These are phyloP conservation scores for Orchestes rusci DNA, from an alignment of 2,888 invertebrate genomes.

Conservation along the genomic window DNA sequence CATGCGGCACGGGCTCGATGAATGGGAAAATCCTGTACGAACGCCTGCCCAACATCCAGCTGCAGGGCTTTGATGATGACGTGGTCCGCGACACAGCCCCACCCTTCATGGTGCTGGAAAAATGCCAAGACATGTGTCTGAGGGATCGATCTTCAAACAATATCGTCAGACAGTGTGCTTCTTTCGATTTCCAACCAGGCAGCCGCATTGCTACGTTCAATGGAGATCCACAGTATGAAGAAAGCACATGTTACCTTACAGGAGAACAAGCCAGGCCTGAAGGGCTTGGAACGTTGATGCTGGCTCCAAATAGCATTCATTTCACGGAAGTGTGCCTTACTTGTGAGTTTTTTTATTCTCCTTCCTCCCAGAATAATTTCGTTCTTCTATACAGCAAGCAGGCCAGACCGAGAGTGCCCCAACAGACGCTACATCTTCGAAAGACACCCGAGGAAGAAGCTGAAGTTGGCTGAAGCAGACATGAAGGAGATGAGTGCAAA, in stretches of 20 bases:
- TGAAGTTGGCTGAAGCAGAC: conserved; percentile 73
- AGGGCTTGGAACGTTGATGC: conserved; percentile 81
- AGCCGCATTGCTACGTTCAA: conserved; percentile 77
- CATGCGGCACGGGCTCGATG: conserved; percentile 77
- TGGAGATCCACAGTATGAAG: conserved; percentile 75
- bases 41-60: conserved; percentile 79
- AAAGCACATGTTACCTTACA: conserved; percentile 80
- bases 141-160: conserved; percentile 75
- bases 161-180: conserved; percentile 70
- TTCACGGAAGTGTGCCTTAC: conserved; percentile 85
- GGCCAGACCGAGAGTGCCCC: conserved; percentile 83
- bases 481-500: conserved; percentile 78
- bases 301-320: conserved; percentile 83
- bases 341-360: conserved; percentile 60
- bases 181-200: conserved; percentile 87
- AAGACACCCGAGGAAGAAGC: conserved; percentile 74
- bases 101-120: conserved; percentile 80
- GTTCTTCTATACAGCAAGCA: too few species aligned
- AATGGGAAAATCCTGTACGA: conserved; percentile 80
- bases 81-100: conserved; percentile 79
- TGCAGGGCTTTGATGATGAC: conserved; percentile 85
- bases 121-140: conserved; percentile 73
- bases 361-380: conserved; percentile 8
- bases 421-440: conserved; percentile 85
- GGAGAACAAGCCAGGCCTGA: conserved; percentile 81